These are phyloP conservation scores for Clanis bilineata DNA, from an alignment of 2,888 invertebrate species.

Conservation along the genomic window DNA sequence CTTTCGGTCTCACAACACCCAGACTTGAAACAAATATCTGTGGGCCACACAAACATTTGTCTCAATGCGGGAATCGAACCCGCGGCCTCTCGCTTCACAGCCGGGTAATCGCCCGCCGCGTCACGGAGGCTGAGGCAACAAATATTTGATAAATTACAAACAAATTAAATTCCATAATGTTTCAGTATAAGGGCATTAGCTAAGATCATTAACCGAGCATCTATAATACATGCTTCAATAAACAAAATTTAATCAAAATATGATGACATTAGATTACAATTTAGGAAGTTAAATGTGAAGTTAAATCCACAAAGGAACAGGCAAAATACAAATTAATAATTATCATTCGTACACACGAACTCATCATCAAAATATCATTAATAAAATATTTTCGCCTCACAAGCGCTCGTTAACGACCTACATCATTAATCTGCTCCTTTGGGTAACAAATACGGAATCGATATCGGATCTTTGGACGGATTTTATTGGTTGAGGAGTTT, in stretches of 20 bases:
- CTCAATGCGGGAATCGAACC: no score
- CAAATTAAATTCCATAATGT: no score
- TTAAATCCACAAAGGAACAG: no score
- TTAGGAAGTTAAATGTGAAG: no score
- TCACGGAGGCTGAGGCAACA: no score
- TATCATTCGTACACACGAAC: constrained; percentile 13
- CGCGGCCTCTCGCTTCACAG: no score
- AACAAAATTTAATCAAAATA: not conserved
- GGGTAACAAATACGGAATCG: constrained; percentile 25
- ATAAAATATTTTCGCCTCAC: constrained; percentile 28
- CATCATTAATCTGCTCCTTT: constrained; percentile 46
- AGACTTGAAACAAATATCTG: no score
- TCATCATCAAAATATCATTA: constrained; percentile 28
- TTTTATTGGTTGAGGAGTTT: not conserved
- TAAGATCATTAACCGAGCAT: not conserved
- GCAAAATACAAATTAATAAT: constrained; percentile 14
- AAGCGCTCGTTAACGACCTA: constrained; percentile 41
- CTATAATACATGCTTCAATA: not conserved
- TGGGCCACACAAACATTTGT: no score
- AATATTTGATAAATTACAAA: no score
- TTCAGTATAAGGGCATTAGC: no score
- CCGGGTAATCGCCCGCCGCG: no score
- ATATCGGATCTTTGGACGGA: not conserved
- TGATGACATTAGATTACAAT: not conserved
- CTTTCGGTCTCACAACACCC: no score